These are phyloP conservation scores for Coptotermes formosanus DNA, from an alignment of 1,140 invertebrate genomes.

Conservation along the genomic window DNA sequence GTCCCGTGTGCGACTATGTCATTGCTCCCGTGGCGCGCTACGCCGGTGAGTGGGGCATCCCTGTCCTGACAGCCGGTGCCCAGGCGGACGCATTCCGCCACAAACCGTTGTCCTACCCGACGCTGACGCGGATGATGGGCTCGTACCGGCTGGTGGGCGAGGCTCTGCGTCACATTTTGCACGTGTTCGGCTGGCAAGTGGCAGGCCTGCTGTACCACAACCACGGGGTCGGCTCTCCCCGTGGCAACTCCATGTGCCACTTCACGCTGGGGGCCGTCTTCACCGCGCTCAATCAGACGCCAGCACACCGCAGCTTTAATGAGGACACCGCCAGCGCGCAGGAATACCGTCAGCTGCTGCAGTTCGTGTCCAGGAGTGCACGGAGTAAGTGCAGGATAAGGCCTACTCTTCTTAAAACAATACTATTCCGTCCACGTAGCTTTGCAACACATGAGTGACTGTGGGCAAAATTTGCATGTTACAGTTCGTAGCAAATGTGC, in stretches of 20 bases:
- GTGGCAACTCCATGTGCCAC: constrained; percentile 70
- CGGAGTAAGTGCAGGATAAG: constrained; percentile 68
- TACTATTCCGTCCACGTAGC: too few relatives aligned
- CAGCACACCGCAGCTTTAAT: constrained; percentile 63
- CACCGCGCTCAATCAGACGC: constrained; percentile 58
- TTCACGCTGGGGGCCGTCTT: constrained; percentile 70
- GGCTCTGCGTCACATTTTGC: constrained; percentile 65
- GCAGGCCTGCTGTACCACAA: constrained; percentile 71
- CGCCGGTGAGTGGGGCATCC: constrained; percentile 82
- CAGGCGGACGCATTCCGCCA: constrained; percentile 76
- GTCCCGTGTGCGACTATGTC: constrained; percentile 88
- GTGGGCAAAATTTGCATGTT: too few relatives aligned
- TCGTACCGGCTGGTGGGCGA: constrained; percentile 72
- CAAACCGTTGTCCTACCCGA: constrained; percentile 65
- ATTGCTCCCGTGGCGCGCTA: constrained; percentile 87
- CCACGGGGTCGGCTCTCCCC: constrained; percentile 52
- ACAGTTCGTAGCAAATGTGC: too few relatives aligned
- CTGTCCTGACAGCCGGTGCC: constrained; percentile 81
- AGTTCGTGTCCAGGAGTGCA: constrained; percentile 62
- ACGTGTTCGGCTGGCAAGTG: constrained; percentile 69
- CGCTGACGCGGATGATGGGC: constrained; percentile 83
- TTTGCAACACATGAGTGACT: too few relatives aligned
- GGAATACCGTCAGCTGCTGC: constrained; percentile 63
- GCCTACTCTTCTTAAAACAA: too few relatives aligned
- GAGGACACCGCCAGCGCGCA: constrained; percentile 48